Percentiles rank a stretch among this genome's conserved stretches.
Conservation (phyloP, 2,797 vertebrate genomes). For the Gymnocypris eckloni region DNA sequence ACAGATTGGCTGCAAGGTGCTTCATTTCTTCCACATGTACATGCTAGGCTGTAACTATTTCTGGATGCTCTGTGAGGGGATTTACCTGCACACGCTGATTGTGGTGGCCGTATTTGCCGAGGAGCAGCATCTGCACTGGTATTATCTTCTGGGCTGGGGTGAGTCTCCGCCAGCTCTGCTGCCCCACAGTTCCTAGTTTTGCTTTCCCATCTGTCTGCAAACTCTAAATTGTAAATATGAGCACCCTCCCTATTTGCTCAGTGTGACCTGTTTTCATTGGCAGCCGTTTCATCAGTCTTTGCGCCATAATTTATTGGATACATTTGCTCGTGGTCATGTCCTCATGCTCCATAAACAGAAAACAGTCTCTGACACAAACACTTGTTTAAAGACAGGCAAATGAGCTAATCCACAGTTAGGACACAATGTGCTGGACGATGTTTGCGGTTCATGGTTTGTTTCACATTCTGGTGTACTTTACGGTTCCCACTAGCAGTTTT, state of each 20-base stretch:
- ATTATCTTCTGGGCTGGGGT: conserved; percentile 98
- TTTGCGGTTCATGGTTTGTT: conserved; percentile 27
- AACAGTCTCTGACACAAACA: conserved; percentile 29
- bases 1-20: conserved; percentile 92
- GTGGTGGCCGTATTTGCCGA: conserved; percentile 94
- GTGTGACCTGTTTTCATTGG: too few relatives aligned
- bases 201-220: conserved; percentile 33
- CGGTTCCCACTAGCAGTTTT: conserved; percentile 56
- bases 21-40: conserved; percentile 97
- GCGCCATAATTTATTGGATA: conserved; percentile 29
- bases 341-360: conserved; percentile 19
- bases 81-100: conserved; percentile 95
- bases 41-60: conserved; percentile 98
- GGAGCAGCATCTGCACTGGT: conserved; percentile 92
- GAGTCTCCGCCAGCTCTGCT: conserved; percentile 66
- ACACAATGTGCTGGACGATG: conserved; percentile 29
- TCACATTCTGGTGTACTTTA: conserved; percentile 11
- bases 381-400: conserved; percentile 38
- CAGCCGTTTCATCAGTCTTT: conserved; percentile 26
- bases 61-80: conserved; percentile 99
- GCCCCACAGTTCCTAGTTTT: not conserved
- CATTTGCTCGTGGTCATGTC: conserved; percentile 37
- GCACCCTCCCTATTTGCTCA: not conserved
- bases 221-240: conserved; percentile 29
- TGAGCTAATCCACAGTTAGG: conserved; percentile 25